Conservation (phyloP, 1,140 invertebrate genomes). For the Pachyrhynchus sulphureomaculatus region DNA sequence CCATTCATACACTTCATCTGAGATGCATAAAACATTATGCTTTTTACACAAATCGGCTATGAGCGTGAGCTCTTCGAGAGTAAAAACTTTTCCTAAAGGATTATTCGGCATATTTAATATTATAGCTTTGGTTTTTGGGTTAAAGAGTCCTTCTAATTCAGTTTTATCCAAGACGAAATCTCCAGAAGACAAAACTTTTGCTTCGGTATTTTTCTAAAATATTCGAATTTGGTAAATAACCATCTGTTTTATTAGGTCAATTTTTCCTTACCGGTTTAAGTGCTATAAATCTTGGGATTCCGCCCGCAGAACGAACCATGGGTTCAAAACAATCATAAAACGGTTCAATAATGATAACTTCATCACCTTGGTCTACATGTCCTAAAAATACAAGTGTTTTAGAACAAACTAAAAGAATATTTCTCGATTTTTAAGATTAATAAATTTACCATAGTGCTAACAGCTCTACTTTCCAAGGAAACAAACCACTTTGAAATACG, state of each 20-base stretch:
- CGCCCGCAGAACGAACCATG: conserved; percentile 88
- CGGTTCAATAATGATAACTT: conserved; percentile 95
- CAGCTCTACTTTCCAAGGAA: too few relatives aligned
- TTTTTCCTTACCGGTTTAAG: conserved; percentile 70
- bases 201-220: neutral
- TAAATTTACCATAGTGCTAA: too few relatives aligned
- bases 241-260: too few relatives aligned
- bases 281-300: conserved; percentile 83
- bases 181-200: conserved; percentile 59
- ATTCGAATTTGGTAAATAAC: too few relatives aligned
- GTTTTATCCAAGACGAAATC: conserved; percentile 88
- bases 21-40: conserved; percentile 87
- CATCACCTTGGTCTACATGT: conserved; percentile 71
- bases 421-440: too few relatives aligned
- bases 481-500: too few relatives aligned
- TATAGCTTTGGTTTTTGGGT: conserved; percentile 88
- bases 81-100: conserved; percentile 91
- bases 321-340: conserved; percentile 98
- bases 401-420: conserved; percentile 47
- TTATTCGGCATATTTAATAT: conserved; percentile 97
- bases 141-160: conserved; percentile 85
- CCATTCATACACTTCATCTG: conserved; percentile 99
- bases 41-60: conserved; percentile 91
- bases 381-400: conserved; percentile 80
- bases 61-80: conserved; percentile 66